Conservation (phyloP, 2,797 vertebrate species). For the Chromobotia macracanthus region DNA sequence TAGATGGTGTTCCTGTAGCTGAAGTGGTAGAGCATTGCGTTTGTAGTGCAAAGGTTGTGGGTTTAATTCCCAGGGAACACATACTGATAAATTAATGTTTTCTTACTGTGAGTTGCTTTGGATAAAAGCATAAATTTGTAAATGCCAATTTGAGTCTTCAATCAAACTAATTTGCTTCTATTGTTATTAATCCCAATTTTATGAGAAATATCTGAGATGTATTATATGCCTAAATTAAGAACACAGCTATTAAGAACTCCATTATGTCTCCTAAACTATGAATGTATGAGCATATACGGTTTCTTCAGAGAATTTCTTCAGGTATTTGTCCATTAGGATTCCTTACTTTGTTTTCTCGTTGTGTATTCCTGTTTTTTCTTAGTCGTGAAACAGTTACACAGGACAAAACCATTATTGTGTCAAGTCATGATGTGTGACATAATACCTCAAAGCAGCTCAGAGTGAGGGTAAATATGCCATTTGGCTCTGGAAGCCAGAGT, state of each 20-base stretch:
- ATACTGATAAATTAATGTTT: no score
- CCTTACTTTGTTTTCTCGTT: constrained; percentile 36
- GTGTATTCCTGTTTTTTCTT: background rate
- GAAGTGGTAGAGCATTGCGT: no score
- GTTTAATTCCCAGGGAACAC: no score
- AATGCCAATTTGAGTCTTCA: no score
- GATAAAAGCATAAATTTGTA: no score
- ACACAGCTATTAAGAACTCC: background rate
- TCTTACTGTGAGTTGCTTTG: no score
- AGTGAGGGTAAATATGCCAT: constrained; percentile 52
- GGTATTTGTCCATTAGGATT: background rate
- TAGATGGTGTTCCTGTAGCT: no score
- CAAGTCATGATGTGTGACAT: constrained; percentile 42
- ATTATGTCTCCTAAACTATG: background rate
- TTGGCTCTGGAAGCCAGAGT: constrained; percentile 39
- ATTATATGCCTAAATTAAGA: background rate
- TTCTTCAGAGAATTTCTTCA: background rate
- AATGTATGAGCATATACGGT: background rate
- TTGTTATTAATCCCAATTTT: background rate
- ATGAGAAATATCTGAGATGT: background rate
- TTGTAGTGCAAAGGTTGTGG: no score
- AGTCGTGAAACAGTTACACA: constrained; percentile 2
- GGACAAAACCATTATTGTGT: constrained; percentile 43
- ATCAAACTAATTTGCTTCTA: background rate
- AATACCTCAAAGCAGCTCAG: constrained; percentile 39